Evolutionary conservation across 1,140 invertebrate genomes (phyloP).

Genomic region (Drosophila pandora): DNA sequence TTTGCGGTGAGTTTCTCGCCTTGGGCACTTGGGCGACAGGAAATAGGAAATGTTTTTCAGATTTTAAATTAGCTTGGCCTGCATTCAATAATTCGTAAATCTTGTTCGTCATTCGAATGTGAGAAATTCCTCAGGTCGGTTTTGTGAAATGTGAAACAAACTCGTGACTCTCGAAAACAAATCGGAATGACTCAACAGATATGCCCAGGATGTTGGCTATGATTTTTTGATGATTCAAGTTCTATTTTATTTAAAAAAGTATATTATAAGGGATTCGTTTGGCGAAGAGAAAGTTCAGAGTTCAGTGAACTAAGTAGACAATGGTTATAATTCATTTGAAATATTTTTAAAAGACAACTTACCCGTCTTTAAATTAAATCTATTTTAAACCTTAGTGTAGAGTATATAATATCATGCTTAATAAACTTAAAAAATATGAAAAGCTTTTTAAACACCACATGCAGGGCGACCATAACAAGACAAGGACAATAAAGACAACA

Average conservation of each 20-base stretch:
- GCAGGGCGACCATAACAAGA: constrained; percentile 7
- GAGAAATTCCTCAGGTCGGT: constrained; percentile 34
- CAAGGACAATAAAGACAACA: constrained; percentile 21
- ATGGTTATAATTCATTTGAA: too few relatives aligned
- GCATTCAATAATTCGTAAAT: constrained; percentile 13
- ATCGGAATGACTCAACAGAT: constrained; percentile 42
- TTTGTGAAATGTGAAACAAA: constrained; percentile 2
- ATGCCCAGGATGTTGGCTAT: constrained; percentile 6
- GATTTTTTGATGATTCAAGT: constrained; percentile 31
- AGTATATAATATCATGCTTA: neutral
- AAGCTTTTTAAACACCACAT: constrained; percentile 9
- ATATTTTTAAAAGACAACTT: too few relatives aligned
- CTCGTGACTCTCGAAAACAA: constrained; percentile 43
- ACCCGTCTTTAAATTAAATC: too few relatives aligned
- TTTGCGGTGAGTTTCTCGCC: constrained; percentile 22
- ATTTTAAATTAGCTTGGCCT: constrained; percentile 72
- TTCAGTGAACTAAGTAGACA: constrained; percentile 18
- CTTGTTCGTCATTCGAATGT: constrained; percentile 22
- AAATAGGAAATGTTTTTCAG: constrained; percentile 81
- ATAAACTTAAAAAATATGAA: constrained; percentile 1
- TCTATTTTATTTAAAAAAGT: neutral
- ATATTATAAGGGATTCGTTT: too few relatives aligned
- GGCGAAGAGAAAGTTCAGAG: constrained; percentile 15
- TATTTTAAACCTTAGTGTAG: too few relatives aligned
- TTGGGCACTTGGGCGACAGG: constrained; percentile 58